phyloP scores from a whole-genome alignment of 2,888 invertebrate species.

The Neuroscelio doddi region DNA sequence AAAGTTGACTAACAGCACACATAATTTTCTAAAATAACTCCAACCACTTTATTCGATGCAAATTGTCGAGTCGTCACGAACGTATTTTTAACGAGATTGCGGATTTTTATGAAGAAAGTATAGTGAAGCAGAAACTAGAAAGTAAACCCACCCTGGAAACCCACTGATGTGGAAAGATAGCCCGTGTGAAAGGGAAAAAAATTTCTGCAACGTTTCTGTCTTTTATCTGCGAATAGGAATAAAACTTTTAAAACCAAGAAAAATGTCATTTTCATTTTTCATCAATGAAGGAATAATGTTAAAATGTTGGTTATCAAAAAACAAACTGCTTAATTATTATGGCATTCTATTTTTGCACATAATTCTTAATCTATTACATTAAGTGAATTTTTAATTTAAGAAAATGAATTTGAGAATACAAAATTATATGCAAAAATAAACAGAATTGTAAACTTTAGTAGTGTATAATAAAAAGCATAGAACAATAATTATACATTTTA shows the following conservation, averaged over 20 bases:
- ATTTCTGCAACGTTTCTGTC: constrained; percentile 23
- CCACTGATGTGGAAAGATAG: constrained; percentile 28
- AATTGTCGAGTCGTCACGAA: constrained; percentile 20
- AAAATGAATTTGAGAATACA: no score
- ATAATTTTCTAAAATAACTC: constrained; percentile 2
- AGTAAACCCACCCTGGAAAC: constrained; percentile 29
- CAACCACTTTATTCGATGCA: constrained; percentile 25
- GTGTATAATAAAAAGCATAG: no score
- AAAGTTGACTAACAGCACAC: no score
- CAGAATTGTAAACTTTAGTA: no score
- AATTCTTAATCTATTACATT: no score
- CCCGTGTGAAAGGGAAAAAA: constrained; percentile 22
- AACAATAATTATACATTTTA: no score
- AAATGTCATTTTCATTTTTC: constrained; percentile 31
- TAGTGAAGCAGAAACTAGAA: constrained; percentile 18
- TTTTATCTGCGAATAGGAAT: constrained; percentile 14
- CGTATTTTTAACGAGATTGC: constrained; percentile 28
- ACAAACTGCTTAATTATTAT: no score
- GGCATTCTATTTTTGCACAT: no score
- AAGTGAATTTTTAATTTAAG: no score
- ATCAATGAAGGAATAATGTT: constrained; percentile 16
- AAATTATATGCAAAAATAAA: no score
- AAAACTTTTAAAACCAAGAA: constrained; percentile 31
- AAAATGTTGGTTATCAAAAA: no score
- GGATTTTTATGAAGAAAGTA: constrained; percentile 28